phyloP scores from a whole-genome alignment of 2,888 invertebrate species.

The Macaria notata region DNA sequence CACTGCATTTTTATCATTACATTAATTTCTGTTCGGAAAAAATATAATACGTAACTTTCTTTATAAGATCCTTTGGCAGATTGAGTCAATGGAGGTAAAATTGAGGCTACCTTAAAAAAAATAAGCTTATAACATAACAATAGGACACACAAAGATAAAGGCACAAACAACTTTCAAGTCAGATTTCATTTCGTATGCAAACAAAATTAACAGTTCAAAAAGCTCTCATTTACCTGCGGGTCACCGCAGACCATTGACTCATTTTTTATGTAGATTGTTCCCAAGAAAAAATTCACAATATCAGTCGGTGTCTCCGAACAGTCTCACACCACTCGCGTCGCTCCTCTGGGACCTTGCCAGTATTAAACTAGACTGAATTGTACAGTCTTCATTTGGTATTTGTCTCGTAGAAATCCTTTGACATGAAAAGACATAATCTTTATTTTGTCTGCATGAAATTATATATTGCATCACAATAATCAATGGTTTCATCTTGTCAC shows the following conservation, averaged over 20 bases:
- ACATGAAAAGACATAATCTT: too few species aligned
- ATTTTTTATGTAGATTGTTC: constrained; percentile 80
- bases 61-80: background rate
- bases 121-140: constrained; percentile 16
- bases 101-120: constrained; percentile 7
- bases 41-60: too few species aligned
- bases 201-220: constrained; percentile 80
- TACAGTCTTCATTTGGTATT: constrained; percentile 55
- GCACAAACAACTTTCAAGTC: constrained; percentile 69
- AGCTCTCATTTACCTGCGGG: constrained; percentile 77
- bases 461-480: too few species aligned
- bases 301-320: constrained; percentile 62
- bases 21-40: too few species aligned
- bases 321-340: constrained; percentile 53
- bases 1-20: too few species aligned
- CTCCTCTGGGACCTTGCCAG: constrained; percentile 51
- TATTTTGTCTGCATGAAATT: too few species aligned
- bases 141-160: constrained; percentile 48
- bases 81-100: constrained; percentile 16
- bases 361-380: constrained; percentile 69
- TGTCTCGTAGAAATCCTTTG: too few species aligned
- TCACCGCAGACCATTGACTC: constrained; percentile 73
- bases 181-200: constrained; percentile 77
- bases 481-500: too few species aligned
- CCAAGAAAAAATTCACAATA: constrained; percentile 80